Conservation (phyloP, 2,888 invertebrate species). For the Tromatobia lineatoria region DNA sequence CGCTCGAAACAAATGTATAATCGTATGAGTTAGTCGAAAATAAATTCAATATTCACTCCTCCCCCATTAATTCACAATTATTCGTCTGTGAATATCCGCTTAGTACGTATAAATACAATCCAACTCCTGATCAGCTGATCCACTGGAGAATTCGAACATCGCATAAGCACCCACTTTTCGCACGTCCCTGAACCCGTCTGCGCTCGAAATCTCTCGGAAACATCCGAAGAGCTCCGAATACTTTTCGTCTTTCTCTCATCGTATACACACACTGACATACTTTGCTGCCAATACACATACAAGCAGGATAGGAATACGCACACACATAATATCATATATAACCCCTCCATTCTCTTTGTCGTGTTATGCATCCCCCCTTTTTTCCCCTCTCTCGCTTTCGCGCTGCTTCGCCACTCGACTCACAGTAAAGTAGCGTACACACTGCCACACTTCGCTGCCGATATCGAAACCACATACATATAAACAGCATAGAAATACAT, state of each 20-base stretch:
- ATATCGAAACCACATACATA: neutral
- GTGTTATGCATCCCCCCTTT: constrained; percentile 17
- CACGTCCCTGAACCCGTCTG: constrained; percentile 45
- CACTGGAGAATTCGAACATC: neutral
- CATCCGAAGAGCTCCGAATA: constrained; percentile 7
- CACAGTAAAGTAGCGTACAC: neutral
- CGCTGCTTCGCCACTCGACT: neutral
- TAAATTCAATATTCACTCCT: constrained; percentile 4
- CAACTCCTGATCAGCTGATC: constrained; percentile 22
- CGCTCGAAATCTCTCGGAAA: constrained; percentile 40
- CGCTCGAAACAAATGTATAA: neutral
- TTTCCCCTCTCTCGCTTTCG: neutral
- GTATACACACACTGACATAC: neutral
- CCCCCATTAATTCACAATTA: neutral
- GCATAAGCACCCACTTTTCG: neutral
- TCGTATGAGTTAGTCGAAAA: neutral
- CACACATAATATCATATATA: neutral
- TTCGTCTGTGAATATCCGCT: neutral
- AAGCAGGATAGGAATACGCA: neutral
- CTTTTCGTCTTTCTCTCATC: constrained; percentile 19
- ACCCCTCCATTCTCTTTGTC: constrained; percentile 26
- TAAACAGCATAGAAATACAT: neutral
- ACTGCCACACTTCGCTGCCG: no score
- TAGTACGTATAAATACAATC: neutral
- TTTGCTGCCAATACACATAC: neutral